phyloP scores from a whole-genome alignment of 2,888 invertebrate species.

The Rhamnusium bicolor region DNA sequence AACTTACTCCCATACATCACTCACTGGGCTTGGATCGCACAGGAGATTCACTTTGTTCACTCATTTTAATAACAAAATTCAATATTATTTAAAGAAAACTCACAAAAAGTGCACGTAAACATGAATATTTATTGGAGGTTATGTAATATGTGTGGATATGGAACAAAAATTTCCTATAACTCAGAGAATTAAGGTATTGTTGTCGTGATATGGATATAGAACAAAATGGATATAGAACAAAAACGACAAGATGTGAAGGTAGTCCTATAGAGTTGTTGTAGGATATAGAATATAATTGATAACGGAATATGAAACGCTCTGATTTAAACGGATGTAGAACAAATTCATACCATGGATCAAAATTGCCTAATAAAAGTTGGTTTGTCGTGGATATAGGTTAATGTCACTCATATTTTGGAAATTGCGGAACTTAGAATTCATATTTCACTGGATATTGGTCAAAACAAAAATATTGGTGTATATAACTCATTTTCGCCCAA shows the following conservation, averaged over 20 bases:
- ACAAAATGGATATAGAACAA: constrained; percentile 14
- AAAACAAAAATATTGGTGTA: constrained; percentile 1
- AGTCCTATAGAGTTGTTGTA: constrained; percentile 1
- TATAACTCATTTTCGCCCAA: constrained; percentile 4
- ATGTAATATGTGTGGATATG: constrained; percentile 9
- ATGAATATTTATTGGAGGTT: neutral
- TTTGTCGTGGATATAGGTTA: constrained; percentile 4
- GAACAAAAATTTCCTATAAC: neutral
- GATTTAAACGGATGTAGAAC: neutral
- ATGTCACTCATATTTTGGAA: constrained; percentile 8
- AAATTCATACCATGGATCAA: neutral
- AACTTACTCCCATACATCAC: constrained; percentile 1
- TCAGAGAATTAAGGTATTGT: neutral
- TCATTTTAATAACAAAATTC: neutral
- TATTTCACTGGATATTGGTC: constrained; percentile 8
- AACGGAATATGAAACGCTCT: neutral
- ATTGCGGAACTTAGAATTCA: constrained; percentile 1
- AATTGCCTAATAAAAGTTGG: constrained; percentile 3
- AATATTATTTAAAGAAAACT: constrained; percentile 7
- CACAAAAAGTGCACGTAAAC: neutral
- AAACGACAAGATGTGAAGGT: neutral
- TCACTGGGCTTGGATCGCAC: constrained; percentile 6
- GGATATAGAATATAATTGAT: constrained; percentile 5
- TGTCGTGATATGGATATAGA: constrained; percentile 7
- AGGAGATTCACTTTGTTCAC: constrained; percentile 8